These are phyloP conservation scores for Drosophila ironensis DNA, from an alignment of 1,140 invertebrate genomes.

Conservation along the genomic window DNA sequence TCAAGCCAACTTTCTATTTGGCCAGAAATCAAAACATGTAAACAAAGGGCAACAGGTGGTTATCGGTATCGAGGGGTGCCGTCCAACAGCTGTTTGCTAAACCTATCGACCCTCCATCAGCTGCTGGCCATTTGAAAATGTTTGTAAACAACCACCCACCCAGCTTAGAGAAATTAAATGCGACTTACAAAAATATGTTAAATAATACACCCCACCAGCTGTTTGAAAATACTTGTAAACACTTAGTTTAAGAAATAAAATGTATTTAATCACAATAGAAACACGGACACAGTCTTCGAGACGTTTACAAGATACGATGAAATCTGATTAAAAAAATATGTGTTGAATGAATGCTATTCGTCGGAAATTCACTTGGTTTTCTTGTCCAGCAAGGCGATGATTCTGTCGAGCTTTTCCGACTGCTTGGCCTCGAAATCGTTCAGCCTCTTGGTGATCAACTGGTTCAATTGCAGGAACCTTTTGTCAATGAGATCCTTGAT, in stretches of 20 bases:
- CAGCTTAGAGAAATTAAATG: not conserved
- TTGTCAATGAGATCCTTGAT: constrained; percentile 35
- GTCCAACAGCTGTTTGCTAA: constrained; percentile 5
- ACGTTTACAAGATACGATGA: constrained; percentile 12
- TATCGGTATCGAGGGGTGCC: constrained; percentile 17
- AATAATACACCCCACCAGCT: too few species aligned
- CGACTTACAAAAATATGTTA: not conserved
- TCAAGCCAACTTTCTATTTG: constrained; percentile 41
- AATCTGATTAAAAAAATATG: not conserved
- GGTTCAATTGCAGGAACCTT: constrained; percentile 38
- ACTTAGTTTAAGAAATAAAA: not conserved
- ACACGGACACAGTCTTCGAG: constrained; percentile 13
- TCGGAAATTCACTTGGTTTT: constrained; percentile 6
- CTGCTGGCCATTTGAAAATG: too few species aligned
- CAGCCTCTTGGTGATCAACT: constrained; percentile 35
- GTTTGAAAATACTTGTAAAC: not conserved
- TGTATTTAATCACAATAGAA: constrained; percentile 28
- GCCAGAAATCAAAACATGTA: constrained; percentile 30
- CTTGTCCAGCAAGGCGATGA: constrained; percentile 49
- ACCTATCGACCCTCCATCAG: not conserved
- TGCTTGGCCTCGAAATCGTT: constrained; percentile 51
- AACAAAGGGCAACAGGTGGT: constrained; percentile 52
- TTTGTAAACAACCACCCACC: not conserved
- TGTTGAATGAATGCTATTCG: not conserved
- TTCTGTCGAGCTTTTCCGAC: constrained; percentile 42